Evolutionary conservation across 2,888 invertebrate species (phyloP).

Genomic region (Dromius quadrimaculatus): DNA sequence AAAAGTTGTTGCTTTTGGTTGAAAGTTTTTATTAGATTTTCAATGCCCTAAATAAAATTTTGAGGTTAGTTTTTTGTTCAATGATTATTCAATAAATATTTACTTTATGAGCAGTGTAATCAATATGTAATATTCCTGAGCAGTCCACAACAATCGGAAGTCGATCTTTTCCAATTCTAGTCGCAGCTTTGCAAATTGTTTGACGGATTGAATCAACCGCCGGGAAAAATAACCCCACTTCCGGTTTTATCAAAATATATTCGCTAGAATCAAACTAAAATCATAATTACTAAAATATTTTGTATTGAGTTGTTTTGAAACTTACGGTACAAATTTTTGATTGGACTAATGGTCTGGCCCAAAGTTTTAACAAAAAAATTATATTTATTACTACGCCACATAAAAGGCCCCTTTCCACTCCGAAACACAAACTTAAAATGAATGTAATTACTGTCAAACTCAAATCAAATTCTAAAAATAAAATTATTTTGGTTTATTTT

Average conservation of each 20-base stretch:
- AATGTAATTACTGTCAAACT: constrained; percentile 78
- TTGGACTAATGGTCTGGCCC: constrained; percentile 74
- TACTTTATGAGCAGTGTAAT: constrained; percentile 77
- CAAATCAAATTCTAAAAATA: constrained; percentile 62
- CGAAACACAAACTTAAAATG: constrained; percentile 74
- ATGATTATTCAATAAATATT: constrained; percentile 30
- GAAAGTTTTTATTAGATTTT: constrained; percentile 71
- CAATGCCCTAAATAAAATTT: constrained; percentile 73
- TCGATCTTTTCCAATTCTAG: constrained; percentile 64
- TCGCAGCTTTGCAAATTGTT: constrained; percentile 69
- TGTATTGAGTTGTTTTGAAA: constrained; percentile 2
- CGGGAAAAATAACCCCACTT: constrained; percentile 78
- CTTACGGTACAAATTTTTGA: constrained; percentile 66
- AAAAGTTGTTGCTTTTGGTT: constrained; percentile 68
- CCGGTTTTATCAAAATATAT: constrained; percentile 74
- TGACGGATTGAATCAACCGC: constrained; percentile 75
- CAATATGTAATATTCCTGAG: constrained; percentile 72
- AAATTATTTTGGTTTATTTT: constrained; percentile 18
- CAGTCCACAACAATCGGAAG: constrained; percentile 76
- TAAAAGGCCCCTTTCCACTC: constrained; percentile 85
- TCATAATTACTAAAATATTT: constrained; percentile 13
- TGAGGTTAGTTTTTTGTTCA: no score
- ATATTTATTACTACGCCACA: constrained; percentile 78
- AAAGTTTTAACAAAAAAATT: constrained; percentile 73
- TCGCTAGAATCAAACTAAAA: constrained; percentile 66